Conservation (phyloP, 1,140 invertebrate genomes). For the Lithobius niger region DNA sequence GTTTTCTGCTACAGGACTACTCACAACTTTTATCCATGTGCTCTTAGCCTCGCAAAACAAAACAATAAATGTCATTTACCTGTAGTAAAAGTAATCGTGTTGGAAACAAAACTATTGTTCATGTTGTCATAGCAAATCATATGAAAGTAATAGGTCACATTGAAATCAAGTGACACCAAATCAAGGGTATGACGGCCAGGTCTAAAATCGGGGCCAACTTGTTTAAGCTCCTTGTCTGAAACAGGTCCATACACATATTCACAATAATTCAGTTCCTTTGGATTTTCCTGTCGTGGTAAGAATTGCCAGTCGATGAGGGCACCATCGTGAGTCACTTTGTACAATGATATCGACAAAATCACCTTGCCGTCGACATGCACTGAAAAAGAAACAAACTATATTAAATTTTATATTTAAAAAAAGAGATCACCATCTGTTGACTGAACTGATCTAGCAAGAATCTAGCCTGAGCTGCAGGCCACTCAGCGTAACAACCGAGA, state of each 20-base stretch:
- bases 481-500: too few relatives aligned
- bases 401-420: neutral
- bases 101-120: slow-evolving; percentile 14
- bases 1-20: too few relatives aligned
- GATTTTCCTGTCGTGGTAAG: slow-evolving; percentile 1
- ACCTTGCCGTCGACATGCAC: neutral
- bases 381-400: neutral
- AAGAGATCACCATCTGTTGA: neutral
- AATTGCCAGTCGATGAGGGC: slow-evolving; percentile 19
- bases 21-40: too few relatives aligned
- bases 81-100: slow-evolving; percentile 19
- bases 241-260: slow-evolving; percentile 18
- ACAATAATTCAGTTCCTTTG: slow-evolving; percentile 9
- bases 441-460: neutral
- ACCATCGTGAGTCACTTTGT: slow-evolving; percentile 11
- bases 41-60: too few relatives aligned
- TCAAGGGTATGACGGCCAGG: slow-evolving; percentile 13
- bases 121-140: slow-evolving; percentile 17
- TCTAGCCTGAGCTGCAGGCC: too few relatives aligned
- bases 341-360: slow-evolving; percentile 15
- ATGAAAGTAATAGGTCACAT: slow-evolving; percentile 20
- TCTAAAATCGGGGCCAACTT: slow-evolving; percentile 14
- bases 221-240: slow-evolving; percentile 11
- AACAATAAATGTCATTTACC: too few relatives aligned
- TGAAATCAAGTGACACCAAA: slow-evolving; percentile 13